Percentiles rank a stretch among this genome's conserved stretches.
These are phyloP conservation scores for Clivina fossor DNA, from an alignment of 2,888 invertebrate genomes.

Conservation along the genomic window DNA sequence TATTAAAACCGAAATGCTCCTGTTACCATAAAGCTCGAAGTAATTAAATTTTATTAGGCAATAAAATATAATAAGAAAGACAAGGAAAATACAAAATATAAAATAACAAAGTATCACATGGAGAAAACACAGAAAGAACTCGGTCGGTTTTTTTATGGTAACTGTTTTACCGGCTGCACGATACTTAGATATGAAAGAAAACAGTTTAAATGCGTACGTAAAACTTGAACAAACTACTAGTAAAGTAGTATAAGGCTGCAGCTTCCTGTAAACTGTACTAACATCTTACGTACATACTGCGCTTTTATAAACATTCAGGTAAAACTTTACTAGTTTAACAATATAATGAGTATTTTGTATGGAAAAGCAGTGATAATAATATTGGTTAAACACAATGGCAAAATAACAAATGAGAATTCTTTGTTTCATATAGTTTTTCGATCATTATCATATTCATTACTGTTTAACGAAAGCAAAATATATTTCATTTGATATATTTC, in stretches of 20 bases:
- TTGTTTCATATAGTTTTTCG: too few species aligned
- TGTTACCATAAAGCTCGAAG: slow-evolving; percentile 28
- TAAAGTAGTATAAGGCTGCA: slow-evolving; percentile 14
- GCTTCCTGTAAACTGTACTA: neutral
- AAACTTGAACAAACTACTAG: slow-evolving; percentile 28
- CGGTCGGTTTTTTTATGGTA: slow-evolving; percentile 20
- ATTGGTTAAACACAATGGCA: too few species aligned
- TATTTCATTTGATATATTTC: neutral
- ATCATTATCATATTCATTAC: slow-evolving; percentile 18
- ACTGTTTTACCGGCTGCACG: slow-evolving; percentile 22
- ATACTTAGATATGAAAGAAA: slow-evolving; percentile 31
- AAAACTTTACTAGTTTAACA: neutral
- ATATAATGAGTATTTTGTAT: too few species aligned
- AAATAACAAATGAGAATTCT: too few species aligned
- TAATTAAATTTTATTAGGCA: slow-evolving; percentile 32
- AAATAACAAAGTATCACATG: slow-evolving; percentile 31
- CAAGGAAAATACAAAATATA: slow-evolving; percentile 32
- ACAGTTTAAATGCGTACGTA: slow-evolving; percentile 31
- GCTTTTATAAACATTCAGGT: neutral
- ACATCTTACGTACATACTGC: too few species aligned
- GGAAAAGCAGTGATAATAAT: too few species aligned
- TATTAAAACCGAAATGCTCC: slow-evolving; percentile 25
- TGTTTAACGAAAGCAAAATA: slow-evolving; percentile 4
- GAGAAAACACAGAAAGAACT: slow-evolving; percentile 13
- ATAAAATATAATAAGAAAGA: slow-evolving; percentile 32